Conservation (phyloP, 2,797 vertebrate species). For the Manis javanica region DNA sequence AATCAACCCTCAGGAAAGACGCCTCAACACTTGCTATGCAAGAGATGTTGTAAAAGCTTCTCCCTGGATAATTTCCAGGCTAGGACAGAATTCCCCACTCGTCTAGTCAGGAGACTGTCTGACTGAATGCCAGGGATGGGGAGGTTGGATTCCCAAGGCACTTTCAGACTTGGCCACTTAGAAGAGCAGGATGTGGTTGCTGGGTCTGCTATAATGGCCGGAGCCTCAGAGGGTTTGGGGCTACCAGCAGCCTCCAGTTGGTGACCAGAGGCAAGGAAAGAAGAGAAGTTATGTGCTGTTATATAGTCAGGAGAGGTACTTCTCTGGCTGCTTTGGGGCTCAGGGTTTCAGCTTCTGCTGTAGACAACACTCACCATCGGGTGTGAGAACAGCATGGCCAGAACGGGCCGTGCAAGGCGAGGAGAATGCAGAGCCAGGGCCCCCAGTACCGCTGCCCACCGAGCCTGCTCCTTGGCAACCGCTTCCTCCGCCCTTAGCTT, state of each 20-base stretch:
- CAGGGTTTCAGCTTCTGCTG: neutral
- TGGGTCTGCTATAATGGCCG: neutral
- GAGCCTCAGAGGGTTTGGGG: neutral
- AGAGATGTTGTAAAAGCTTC: neutral
- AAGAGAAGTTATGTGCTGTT: neutral
- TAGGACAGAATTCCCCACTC: neutral
- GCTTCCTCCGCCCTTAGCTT: neutral
- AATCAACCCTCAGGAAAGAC: neutral
- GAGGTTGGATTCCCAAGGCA: neutral
- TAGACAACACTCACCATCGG: too few relatives aligned
- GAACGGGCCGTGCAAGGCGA: accelerated
- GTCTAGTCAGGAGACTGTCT: accelerated
- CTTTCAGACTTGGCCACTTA: neutral
- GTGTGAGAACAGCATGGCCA: neutral
- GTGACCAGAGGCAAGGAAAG: neutral
- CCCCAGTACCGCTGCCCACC: accelerated
- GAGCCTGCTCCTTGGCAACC: neutral
- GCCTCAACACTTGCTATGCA: neutral
- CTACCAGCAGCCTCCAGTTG: neutral
- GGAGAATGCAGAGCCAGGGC: neutral
- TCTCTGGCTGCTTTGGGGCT: neutral
- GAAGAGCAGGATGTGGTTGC: neutral
- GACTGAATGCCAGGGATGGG: neutral
- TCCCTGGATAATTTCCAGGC: neutral
- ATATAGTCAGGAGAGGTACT: too few relatives aligned